A percentile compares a stretch with the other conserved stretches of the same genome.
phyloP scores from a whole-genome alignment of 30 jellyfish, hydroid and myxozoan genomes.

The Turritopsis dohrnii region DNA sequence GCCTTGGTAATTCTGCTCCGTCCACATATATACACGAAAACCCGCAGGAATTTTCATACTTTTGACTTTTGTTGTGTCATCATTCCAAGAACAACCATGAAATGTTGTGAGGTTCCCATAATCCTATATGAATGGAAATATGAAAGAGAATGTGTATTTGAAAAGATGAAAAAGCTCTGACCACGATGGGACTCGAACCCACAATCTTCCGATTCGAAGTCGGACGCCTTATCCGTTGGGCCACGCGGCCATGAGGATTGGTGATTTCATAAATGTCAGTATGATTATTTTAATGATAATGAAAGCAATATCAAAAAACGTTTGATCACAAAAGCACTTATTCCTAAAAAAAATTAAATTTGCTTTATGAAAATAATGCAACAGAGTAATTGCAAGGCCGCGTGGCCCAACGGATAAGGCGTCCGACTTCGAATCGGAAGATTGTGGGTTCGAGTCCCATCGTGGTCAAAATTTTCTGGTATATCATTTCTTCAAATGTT shows the following conservation, averaged over 20 bases:
- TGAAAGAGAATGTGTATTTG: background rate
- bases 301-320: too few relatives aligned
- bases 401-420: too few relatives aligned
- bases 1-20: slow-evolving; percentile 12
- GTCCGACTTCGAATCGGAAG: too few relatives aligned
- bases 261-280: background rate
- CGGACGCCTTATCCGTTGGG: slow-evolving; percentile 99
- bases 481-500: too few relatives aligned
- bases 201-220: slow-evolving; percentile 97
- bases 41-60: slow-evolving; percentile 34
- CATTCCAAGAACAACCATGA: slow-evolving; percentile 29
- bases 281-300: too few relatives aligned
- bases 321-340: too few relatives aligned
- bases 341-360: too few relatives aligned
- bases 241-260: slow-evolving; percentile 96
- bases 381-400: background rate
- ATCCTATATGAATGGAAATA: background rate
- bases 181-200: slow-evolving; percentile 99
- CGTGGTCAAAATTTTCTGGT: too few relatives aligned
- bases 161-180: slow-evolving; percentile 28
- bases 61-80: slow-evolving; percentile 15
- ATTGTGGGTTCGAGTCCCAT: too few relatives aligned
- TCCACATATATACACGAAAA: slow-evolving; percentile 14
- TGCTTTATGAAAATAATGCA: background rate
- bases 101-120: background rate